A percentile compares a stretch with the other conserved stretches of the same genome.
phyloP scores from a whole-genome alignment of 1,140 invertebrate species.

The Heliothis subflexa region DNA sequence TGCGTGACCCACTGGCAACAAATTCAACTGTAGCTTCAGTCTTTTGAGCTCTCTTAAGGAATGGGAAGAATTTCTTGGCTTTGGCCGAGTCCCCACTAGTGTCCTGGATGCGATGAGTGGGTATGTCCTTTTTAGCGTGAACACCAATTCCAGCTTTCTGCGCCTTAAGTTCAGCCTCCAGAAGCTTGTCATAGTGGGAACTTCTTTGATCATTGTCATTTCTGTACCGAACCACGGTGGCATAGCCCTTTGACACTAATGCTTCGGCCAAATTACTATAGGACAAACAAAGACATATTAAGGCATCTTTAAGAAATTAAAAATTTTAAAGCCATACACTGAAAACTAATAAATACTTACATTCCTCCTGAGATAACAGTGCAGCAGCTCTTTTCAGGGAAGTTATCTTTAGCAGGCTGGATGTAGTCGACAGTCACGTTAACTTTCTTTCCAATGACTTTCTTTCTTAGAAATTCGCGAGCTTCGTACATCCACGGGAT shows the following conservation, averaged over 20 bases:
- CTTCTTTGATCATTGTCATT: conserved; percentile 99
- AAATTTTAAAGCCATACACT: background rate
- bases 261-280: conserved; percentile 97
- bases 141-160: conserved; percentile 94
- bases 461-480: conserved; percentile 98
- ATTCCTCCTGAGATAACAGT: conserved; percentile 94
- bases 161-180: conserved; percentile 97
- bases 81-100: conserved; percentile 94
- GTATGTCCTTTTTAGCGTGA: conserved; percentile 94
- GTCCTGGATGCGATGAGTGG: conserved; percentile 94
- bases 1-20: conserved; percentile 96
- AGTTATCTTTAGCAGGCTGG: conserved; percentile 96
- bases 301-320: background rate
- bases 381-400: conserved; percentile 98
- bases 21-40: conserved; percentile 98
- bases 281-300: conserved; percentile 45
- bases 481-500: conserved; percentile 99
- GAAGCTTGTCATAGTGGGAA: conserved; percentile 96
- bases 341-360: conserved; percentile 86
- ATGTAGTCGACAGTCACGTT: conserved; percentile 98
- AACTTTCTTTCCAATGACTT: conserved; percentile 98
- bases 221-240: conserved; percentile 96
- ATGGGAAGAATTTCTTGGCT: conserved; percentile 96
- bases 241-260: conserved; percentile 96
- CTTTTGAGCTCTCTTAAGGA: conserved; percentile 93